Conservation (phyloP, 2,113 vertebrate species). For the Mionectes macconnelli region DNA sequence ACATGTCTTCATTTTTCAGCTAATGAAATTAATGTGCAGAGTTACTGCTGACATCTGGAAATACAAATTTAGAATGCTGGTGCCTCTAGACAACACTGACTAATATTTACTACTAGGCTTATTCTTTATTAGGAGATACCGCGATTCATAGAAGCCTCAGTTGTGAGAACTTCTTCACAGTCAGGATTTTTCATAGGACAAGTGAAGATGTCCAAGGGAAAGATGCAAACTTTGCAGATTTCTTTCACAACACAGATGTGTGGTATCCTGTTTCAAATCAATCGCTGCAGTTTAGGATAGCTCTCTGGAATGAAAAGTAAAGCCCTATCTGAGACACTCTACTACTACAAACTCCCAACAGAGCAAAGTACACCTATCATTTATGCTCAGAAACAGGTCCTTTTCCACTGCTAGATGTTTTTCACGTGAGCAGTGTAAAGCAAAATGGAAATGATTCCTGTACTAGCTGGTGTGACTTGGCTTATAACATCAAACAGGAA, state of each 20-base stretch:
- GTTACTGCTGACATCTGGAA: background rate
- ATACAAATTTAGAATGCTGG: background rate
- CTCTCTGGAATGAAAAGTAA: constrained; percentile 8
- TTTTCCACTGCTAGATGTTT: constrained; percentile 17
- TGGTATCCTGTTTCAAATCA: background rate
- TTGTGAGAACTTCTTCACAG: background rate
- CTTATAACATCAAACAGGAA: constrained; percentile 53
- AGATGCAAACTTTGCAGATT: background rate
- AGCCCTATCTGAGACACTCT: background rate
- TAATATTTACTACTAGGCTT: constrained; percentile 28
- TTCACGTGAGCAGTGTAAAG: constrained; percentile 1
- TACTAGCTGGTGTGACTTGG: constrained; percentile 25
- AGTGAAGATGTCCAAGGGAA: background rate
- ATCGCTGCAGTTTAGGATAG: background rate
- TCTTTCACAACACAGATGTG: background rate
- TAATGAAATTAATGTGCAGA: background rate
- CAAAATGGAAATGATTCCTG: constrained; percentile 51
- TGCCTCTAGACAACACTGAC: background rate
- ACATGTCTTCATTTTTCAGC: background rate
- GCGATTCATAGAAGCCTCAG: background rate
- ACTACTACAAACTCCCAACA: background rate
- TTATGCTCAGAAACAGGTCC: background rate
- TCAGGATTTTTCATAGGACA: background rate
- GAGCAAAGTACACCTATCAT: background rate
- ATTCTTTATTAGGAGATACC: background rate